Base-by-base conservation (phyloP, 2,888 invertebrate genomes). In the Drosophila anomalata region DNA sequence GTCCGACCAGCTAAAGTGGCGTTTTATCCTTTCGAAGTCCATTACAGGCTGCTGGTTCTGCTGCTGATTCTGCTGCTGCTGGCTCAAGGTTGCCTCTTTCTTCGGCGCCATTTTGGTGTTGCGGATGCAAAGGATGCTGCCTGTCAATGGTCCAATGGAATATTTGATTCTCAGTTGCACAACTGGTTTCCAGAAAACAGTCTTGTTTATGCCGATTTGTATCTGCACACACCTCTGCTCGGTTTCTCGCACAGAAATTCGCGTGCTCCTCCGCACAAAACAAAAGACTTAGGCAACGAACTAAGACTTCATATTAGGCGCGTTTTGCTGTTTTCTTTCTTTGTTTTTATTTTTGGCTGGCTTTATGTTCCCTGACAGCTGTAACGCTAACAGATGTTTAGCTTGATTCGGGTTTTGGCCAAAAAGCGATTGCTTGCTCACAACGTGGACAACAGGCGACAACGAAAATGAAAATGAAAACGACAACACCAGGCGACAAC, bases 1-100 rank as follows among this genome's bases (percentile, higher is more conserved):
- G 77, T 90, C 90, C 53, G 91, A 91, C 91, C 91, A 91, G 74
- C 91, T 91, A 70, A 91, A 91, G 67, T 90, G 90, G 22, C 89
- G 90, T 66, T 89, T 89, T 51, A 91, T 87, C 76, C 87, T 90
- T 72, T 90, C 90, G 14, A 89, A 83, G 74, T 90, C 91, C 78
- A 90, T 73, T 29, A 71, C 78, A 24, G 79, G 82, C 65, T 68
- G 77, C 55, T 76, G 81, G 26, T 70, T 73, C 2, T 76, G 77
- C 22, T 79, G 82, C 14, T 68, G 79, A 7, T 77, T 75, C 11
- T 77, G 71, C 31, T 76, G 75, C 12, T 73, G 84, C 33, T 65
- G 78, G 74, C 68, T 80, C 77, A 85, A 84, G 84, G 86, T 84
- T 76, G 78, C 47, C 60, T 89, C 89, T 75, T 83, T 89, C 77